Base-by-base conservation (phyloP, 1,140 invertebrate species). In the Choristoneura fumiferana region DNA sequence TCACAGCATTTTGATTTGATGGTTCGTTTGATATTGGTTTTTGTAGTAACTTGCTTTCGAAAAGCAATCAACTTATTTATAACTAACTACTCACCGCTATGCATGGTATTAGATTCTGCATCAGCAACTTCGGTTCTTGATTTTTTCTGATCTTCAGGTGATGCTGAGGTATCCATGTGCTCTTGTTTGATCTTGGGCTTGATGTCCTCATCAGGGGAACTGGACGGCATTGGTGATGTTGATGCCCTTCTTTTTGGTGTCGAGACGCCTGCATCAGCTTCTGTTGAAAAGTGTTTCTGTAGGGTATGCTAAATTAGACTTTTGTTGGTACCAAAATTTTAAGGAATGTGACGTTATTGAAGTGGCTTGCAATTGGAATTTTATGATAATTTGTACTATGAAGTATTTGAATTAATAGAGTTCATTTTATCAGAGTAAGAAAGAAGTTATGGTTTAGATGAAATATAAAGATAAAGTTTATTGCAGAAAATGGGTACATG, bases 31-130 rank as follows among this genome's bases (percentile, higher is more conserved):
- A n/a, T n/a, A n/a, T n/a, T n/a, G n/a, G n/a, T n/a, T n/a, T n/a
- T n/a, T n/a, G n/a, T n/a, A n/a, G n/a, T n/a, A n/a, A n/a, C n/a
- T n/a, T n/a, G n/a, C n/a, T n/a, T n/a, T n/a, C n/a, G n/a, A n/a
- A n/a, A n/a, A n/a, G n/a, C n/a, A n/a, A n/a, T n/a, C n/a, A n/a
- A n/a, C n/a, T n/a, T n/a, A n/a, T n/a, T n/a, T n/a, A n/a, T n/a
- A n/a, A n/a, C n/a, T n/a, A n/a, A n/a, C n/a, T 57, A 91, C 94
- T 95, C 89, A 97, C 96, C 95, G 86, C 95, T 96, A 87, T 96
- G 94, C 79, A 95, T 94, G 58, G 95, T 96, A 80, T 97, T 97
- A 29, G 95, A 95, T 84, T 96, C 95, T 36, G 95, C 95, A 80
- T 97, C 95, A 39, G 93, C 95, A 10, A 95, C 93, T 83, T 95